These are phyloP conservation scores for Andrena minutula DNA, from an alignment of 2,888 invertebrate genomes.

Conservation along the genomic window DNA sequence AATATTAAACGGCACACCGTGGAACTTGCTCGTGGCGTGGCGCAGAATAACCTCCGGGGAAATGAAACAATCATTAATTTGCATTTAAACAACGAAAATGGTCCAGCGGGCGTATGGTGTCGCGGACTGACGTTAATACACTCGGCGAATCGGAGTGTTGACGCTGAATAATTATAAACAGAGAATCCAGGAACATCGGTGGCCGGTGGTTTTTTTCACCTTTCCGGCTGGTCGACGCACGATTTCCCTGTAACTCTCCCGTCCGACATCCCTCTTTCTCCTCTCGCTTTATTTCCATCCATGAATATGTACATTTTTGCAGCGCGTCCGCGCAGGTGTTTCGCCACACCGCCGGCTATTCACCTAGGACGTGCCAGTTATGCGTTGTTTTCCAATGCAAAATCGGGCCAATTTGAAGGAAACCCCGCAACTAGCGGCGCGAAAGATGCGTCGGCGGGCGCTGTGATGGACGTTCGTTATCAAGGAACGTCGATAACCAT, in stretches of 20 bases:
- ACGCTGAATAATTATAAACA: constrained; percentile 52
- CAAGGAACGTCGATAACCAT: constrained; percentile 21
- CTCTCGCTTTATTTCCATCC: constrained; percentile 47
- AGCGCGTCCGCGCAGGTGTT: constrained; percentile 34
- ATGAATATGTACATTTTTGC: constrained; percentile 67
- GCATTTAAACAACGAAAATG: constrained; percentile 33
- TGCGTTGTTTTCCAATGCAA: constrained; percentile 64
- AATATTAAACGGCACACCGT: constrained; percentile 16
- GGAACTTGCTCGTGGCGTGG: neutral
- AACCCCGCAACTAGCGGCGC: constrained; percentile 28
- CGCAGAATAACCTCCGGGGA: neutral
- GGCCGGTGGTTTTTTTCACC: constrained; percentile 22
- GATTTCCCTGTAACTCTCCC: constrained; percentile 48
- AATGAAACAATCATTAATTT: constrained; percentile 51
- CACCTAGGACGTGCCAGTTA: constrained; percentile 21
- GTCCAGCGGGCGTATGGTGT: neutral
- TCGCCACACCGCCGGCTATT: constrained; percentile 28
- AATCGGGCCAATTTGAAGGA: constrained; percentile 61
- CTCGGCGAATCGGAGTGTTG: constrained; percentile 29
- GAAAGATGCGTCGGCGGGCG: constrained; percentile 1
- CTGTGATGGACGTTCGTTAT: constrained; percentile 34
- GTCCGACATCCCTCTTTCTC: constrained; percentile 9
- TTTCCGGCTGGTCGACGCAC: constrained; percentile 38
- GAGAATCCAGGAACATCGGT: constrained; percentile 22
- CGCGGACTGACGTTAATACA: constrained; percentile 5